Conservation (phyloP, 2,113 vertebrate genomes). For the Mola mola region DNA sequence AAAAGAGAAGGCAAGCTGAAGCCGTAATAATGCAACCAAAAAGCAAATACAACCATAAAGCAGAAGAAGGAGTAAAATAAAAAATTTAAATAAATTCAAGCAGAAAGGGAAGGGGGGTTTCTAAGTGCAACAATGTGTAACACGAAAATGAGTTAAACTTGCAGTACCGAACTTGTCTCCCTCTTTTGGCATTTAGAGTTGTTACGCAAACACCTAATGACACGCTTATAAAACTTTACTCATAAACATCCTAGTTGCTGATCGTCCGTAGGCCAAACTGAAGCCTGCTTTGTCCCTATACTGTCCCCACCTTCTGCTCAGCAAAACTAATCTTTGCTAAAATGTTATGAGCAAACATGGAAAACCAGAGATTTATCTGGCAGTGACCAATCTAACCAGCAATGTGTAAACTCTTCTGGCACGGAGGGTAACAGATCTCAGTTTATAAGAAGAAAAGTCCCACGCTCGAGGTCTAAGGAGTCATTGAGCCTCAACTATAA, state of each 20-base stretch:
- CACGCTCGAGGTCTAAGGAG: too few relatives aligned
- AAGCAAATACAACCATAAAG: slow-evolving; percentile 53
- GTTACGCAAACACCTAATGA: too few relatives aligned
- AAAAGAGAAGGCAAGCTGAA: slow-evolving; percentile 55
- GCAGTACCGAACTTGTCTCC: neutral
- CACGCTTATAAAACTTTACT: too few relatives aligned
- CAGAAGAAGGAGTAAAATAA: slow-evolving; percentile 43
- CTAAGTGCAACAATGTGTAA: slow-evolving; percentile 17
- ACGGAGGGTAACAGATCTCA: neutral
- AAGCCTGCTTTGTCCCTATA: neutral
- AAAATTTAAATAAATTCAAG: slow-evolving; percentile 17
- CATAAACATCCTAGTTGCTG: too few relatives aligned
- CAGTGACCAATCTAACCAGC: neutral
- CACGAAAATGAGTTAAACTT: neutral
- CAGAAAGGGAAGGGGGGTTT: slow-evolving; percentile 29
- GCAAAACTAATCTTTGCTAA: neutral
- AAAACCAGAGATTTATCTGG: neutral
- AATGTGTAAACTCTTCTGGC: neutral
- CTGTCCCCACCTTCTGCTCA: neutral
- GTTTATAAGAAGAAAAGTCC: too few relatives aligned
- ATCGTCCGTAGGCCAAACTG: neutral
- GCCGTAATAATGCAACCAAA: slow-evolving; percentile 49
- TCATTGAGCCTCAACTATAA: slow-evolving; percentile 12
- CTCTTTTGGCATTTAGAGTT: neutral
- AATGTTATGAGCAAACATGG: neutral